Evolutionary conservation across 2,888 invertebrate genomes (phyloP).

Genomic region (Cryptosula pallasiana): DNA sequence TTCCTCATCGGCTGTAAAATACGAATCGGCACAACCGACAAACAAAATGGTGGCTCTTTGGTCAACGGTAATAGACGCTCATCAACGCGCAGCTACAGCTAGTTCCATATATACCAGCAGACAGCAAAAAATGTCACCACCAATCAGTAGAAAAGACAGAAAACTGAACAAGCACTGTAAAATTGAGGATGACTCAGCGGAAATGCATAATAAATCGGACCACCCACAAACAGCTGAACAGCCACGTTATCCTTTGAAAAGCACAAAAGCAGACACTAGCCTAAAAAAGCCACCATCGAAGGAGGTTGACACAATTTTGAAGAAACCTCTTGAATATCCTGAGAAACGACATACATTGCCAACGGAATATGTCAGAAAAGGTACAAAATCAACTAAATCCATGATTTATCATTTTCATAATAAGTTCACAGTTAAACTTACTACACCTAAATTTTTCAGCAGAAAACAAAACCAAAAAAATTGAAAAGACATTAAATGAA

Average conservation of each 20-base stretch:
- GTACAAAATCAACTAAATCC: too few relatives aligned
- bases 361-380: too few relatives aligned
- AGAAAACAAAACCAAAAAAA: not conserved
- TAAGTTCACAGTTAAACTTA: too few relatives aligned
- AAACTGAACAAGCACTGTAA: not conserved
- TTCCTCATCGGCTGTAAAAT: not conserved
- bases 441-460: too few relatives aligned
- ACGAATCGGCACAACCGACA: not conserved
- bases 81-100: not conserved
- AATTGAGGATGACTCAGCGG: not conserved
- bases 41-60: constrained; percentile 15
- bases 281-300: not conserved
- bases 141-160: not conserved
- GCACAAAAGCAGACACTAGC: not conserved
- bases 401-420: too few relatives aligned
- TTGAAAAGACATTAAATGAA: not conserved
- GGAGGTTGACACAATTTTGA: not conserved
- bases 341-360: too few relatives aligned
- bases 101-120: too few relatives aligned
- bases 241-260: not conserved
- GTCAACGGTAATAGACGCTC: not conserved
- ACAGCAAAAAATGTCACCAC: not conserved
- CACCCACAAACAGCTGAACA: too few relatives aligned
- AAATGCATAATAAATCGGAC: too few relatives aligned
- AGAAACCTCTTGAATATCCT: constrained; percentile 3